phyloP scores from a whole-genome alignment of 2,797 vertebrate species.

The Chelonia mydas region DNA sequence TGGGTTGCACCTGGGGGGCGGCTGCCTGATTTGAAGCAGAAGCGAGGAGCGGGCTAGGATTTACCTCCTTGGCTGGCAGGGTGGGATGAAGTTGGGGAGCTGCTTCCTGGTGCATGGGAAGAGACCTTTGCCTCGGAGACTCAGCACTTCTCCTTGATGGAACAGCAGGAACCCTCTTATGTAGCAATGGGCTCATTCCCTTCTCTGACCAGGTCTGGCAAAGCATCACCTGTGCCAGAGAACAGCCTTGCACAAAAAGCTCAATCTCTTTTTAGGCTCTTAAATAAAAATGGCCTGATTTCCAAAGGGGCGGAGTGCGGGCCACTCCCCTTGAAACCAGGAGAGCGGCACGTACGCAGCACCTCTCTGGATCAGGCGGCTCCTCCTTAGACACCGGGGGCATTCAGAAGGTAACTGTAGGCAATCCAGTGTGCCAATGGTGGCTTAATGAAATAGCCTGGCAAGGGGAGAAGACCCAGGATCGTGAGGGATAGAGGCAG shows the following conservation, averaged over 20 bases:
- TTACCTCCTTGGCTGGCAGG: background rate
- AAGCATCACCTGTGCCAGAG: background rate
- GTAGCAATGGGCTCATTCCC: background rate
- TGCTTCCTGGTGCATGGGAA: background rate
- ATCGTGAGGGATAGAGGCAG: background rate
- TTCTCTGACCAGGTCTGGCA: background rate
- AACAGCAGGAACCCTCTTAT: background rate
- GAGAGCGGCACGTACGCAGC: background rate
- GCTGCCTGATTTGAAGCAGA: background rate
- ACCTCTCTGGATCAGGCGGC: background rate
- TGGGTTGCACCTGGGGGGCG: background rate
- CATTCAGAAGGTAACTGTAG: background rate
- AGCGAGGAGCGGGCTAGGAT: accelerated
- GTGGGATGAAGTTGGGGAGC: background rate
- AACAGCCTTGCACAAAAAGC: background rate
- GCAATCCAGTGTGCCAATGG: background rate
- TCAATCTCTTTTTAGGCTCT: background rate
- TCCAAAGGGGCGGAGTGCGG: background rate
- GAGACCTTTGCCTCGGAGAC: background rate
- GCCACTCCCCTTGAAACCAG: too few relatives aligned
- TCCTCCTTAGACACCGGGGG: background rate
- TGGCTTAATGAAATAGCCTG: background rate
- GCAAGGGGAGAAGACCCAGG: background rate
- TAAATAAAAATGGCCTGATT: background rate
- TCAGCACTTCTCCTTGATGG: background rate